Evolutionary conservation across 1,140 invertebrate species (phyloP).

Genomic region (Leptopilina boulardi): DNA sequence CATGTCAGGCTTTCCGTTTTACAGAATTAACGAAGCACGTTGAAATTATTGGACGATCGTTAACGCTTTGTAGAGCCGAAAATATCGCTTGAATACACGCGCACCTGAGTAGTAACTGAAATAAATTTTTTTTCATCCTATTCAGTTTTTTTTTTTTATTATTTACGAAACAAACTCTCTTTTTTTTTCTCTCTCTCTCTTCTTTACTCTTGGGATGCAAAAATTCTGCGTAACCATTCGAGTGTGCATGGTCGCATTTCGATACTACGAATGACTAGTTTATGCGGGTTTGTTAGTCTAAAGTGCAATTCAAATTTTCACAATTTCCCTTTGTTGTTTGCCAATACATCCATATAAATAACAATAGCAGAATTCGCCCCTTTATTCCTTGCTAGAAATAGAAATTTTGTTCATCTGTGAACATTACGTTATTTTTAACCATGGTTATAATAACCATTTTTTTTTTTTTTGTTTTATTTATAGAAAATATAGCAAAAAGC

Average conservation of each 20-base stretch:
- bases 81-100: constrained; percentile 16
- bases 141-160: neutral
- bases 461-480: neutral
- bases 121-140: constrained; percentile 21
- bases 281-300: constrained; percentile 19
- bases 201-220: neutral
- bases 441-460: neutral
- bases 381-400: neutral
- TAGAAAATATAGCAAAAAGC: neutral
- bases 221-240: constrained; percentile 23
- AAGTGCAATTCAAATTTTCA: constrained; percentile 29
- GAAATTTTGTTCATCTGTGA: neutral
- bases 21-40: constrained; percentile 25
- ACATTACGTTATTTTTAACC: neutral
- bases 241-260: constrained; percentile 1
- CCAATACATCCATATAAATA: neutral
- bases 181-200: neutral
- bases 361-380: neutral
- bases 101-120: constrained; percentile 31
- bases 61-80: constrained; percentile 14
- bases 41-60: constrained; percentile 29
- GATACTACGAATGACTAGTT: constrained; percentile 24
- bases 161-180: neutral
- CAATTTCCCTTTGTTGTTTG: constrained; percentile 13
- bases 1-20: constrained; percentile 31